Evolutionary conservation across 2,113 vertebrate genomes (phyloP).

Genomic region (Ctenomys sociabilis): DNA sequence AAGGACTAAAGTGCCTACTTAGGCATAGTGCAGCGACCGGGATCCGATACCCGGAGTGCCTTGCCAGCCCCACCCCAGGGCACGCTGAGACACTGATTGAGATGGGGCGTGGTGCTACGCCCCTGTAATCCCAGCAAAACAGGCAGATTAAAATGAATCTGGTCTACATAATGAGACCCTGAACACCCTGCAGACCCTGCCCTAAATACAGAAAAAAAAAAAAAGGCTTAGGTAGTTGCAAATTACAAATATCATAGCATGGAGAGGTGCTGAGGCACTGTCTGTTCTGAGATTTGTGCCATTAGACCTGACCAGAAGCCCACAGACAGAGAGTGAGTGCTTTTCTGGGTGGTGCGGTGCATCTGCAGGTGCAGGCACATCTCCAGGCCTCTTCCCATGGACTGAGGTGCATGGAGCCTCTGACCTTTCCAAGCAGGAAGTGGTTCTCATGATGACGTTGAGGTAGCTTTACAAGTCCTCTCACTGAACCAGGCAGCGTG

Average conservation of each 20-base stretch:
- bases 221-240: background rate
- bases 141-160: too few relatives aligned
- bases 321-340: fast-evolving
- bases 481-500: background rate
- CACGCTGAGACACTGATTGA: too few relatives aligned
- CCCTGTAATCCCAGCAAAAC: too few relatives aligned
- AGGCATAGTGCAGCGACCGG: too few relatives aligned
- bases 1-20: too few relatives aligned
- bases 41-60: too few relatives aligned
- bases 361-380: fast-evolving
- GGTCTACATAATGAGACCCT: too few relatives aligned
- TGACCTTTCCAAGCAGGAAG: background rate
- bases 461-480: background rate
- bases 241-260: background rate
- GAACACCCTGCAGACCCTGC: too few relatives aligned
- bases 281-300: background rate
- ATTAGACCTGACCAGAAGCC: background rate
- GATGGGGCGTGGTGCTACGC: too few relatives aligned
- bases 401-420: background rate
- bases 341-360: background rate
- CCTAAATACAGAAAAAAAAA: background rate
- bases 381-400: background rate
- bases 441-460: background rate
- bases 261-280: background rate
- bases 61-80: too few relatives aligned